These are phyloP conservation scores for Drosophila suzukii DNA, from an alignment of 1,140 invertebrate species.

Conservation along the genomic window DNA sequence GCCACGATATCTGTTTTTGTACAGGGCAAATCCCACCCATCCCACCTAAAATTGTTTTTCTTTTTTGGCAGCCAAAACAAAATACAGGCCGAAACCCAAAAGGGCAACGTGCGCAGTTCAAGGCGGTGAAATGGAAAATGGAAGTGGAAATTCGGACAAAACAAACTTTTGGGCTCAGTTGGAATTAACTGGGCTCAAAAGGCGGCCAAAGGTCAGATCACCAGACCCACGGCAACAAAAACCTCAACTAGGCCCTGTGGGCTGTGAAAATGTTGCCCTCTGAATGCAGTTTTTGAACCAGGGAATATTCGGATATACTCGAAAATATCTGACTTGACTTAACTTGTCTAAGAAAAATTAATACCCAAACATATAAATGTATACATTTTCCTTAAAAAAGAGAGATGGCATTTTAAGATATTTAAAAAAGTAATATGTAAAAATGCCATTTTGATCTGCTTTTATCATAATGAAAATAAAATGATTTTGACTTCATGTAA, in stretches of 20 bases:
- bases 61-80: not conserved
- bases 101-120: constrained; percentile 50
- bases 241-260: constrained; percentile 1
- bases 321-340: not conserved
- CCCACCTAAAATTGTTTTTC: not conserved
- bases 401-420: too few species aligned
- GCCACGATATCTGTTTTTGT: not conserved
- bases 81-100: constrained; percentile 10
- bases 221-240: constrained; percentile 5
- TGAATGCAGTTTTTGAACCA: constrained; percentile 4
- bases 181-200: constrained; percentile 11
- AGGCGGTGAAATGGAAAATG: constrained; percentile 26
- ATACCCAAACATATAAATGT: too few species aligned
- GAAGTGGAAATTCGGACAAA: constrained; percentile 28
- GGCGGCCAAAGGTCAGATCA: constrained; percentile 46
- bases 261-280: constrained; percentile 3
- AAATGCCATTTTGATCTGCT: not conserved
- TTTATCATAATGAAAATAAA: too few species aligned
- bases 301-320: not conserved
- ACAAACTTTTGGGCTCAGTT: constrained; percentile 3
- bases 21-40: not conserved
- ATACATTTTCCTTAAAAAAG: too few species aligned
- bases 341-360: too few species aligned
- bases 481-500: not conserved
- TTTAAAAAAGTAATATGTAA: too few species aligned